Conservation (phyloP, 2,113 vertebrate genomes). For the Leuciscus idus region DNA sequence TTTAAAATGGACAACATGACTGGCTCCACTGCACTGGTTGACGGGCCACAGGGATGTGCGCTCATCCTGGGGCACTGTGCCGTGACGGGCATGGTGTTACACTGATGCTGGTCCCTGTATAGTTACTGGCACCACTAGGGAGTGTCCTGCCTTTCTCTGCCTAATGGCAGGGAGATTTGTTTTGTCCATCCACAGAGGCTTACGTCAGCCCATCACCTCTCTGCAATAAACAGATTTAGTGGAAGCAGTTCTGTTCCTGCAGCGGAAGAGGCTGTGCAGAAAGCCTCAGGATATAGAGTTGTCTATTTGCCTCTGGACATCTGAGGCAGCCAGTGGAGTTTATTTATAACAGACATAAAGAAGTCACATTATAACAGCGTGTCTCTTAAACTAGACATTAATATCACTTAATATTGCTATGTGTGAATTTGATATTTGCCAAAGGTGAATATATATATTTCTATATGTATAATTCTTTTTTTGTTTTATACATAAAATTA, state of each 20-base stretch:
- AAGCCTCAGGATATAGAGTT: conserved; percentile 2
- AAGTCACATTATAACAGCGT: conserved; percentile 1
- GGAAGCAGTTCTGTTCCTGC: conserved; percentile 46
- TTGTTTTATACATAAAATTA: too few species aligned
- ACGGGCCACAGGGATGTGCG: conserved; percentile 23
- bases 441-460: too few species aligned
- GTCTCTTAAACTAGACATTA: background rate
- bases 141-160: conserved; percentile 53
- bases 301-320: conserved; percentile 17
- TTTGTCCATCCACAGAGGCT: conserved; percentile 58
- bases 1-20: conserved; percentile 5
- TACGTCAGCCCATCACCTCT: conserved; percentile 61
- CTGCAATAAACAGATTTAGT: conserved; percentile 64
- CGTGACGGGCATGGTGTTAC: conserved; percentile 59
- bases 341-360: conserved; percentile 35
- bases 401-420: background rate
- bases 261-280: background rate
- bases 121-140: conserved; percentile 45
- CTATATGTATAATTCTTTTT: too few species aligned
- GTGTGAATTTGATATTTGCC: too few species aligned
- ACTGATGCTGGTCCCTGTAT: conserved; percentile 54
- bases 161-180: conserved; percentile 68
- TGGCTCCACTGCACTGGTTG: conserved; percentile 20
- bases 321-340: background rate
- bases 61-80: conserved; percentile 34